Evolutionary conservation across 1,140 invertebrate species (phyloP).

Genomic region (Drosophila ohnishii): DNA sequence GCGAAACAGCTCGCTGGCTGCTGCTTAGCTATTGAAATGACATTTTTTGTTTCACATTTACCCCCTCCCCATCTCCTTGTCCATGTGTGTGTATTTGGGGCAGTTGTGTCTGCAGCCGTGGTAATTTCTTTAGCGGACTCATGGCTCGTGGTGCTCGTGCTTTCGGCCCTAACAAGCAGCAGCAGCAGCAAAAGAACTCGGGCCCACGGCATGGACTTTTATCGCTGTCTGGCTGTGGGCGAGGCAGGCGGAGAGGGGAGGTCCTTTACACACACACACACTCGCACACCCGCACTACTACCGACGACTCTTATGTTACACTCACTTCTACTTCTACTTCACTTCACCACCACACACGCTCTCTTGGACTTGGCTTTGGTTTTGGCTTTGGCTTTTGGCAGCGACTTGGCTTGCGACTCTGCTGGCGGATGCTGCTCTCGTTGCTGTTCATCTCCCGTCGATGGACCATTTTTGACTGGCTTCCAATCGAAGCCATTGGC

Average conservation of each 20-base stretch:
- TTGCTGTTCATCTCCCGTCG: conserved; percentile 76
- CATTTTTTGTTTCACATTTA: conserved; percentile 38
- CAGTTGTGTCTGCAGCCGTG: conserved; percentile 43
- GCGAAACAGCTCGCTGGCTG: conserved; percentile 13
- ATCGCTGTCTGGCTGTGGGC: conserved; percentile 27
- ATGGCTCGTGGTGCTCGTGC: conserved; percentile 18
- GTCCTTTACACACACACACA: conserved; percentile 4
- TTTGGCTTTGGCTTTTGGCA: conserved; percentile 50
- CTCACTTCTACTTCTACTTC: conserved; percentile 28
- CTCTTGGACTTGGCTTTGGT: conserved; percentile 45
- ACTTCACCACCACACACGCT: conserved; percentile 58
- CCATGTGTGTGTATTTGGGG: conserved; percentile 25
- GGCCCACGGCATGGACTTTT: conserved; percentile 36
- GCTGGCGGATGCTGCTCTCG: conserved; percentile 50
- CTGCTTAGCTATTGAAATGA: conserved; percentile 61
- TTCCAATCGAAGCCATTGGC: conserved; percentile 67
- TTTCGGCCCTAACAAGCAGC: conserved; percentile 58
- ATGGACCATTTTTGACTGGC: conserved; percentile 80
- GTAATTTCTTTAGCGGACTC: conserved; percentile 45
- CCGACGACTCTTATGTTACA: conserved; percentile 21
- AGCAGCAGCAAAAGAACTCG: conserved; percentile 44
- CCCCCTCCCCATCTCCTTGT: background rate
- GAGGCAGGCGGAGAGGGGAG: background rate
- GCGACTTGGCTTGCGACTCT: conserved; percentile 31
- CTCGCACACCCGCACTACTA: conserved; percentile 13